A percentile compares a stretch with the other conserved stretches of the same genome.
These are phyloP conservation scores for Pollenia angustigena DNA, from an alignment of 2,888 invertebrate genomes.

Conservation along the genomic window DNA sequence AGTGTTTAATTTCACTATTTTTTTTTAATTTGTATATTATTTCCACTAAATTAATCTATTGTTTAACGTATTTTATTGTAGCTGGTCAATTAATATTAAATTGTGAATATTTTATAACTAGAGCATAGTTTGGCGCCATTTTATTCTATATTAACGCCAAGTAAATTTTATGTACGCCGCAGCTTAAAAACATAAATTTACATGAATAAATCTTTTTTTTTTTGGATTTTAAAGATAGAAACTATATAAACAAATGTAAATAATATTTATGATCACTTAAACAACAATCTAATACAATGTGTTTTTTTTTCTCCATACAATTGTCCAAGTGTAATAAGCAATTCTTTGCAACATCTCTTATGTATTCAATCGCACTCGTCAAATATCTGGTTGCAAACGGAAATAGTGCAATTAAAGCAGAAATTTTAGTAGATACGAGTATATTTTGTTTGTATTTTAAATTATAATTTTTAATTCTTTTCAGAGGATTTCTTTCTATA, in stretches of 20 bases:
- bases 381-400: conserved; percentile 80
- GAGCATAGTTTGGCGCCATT: conserved; percentile 47
- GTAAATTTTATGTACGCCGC: conserved; percentile 24
- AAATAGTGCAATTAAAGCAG: conserved; percentile 81
- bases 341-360: conserved; percentile 44
- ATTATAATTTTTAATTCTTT: conserved; percentile 50
- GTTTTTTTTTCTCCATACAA: conserved; percentile 17
- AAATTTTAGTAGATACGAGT: conserved; percentile 75
- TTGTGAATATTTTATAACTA: conserved; percentile 18
- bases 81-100: conserved; percentile 6
- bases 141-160: conserved; percentile 39
- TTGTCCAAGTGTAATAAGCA: conserved; percentile 28
- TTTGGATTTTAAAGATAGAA: conserved; percentile 7
- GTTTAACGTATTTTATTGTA: not conserved
- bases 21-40: too few relatives aligned
- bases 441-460: not conserved
- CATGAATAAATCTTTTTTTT: conserved; percentile 53
- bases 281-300: conserved; percentile 44
- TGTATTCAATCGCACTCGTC: conserved; percentile 57
- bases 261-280: conserved; percentile 62
- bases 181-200: conserved; percentile 14
- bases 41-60: too few relatives aligned
- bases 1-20: too few relatives aligned
- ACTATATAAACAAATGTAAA: conserved; percentile 37
- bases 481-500: conserved; percentile 34